phyloP scores from a whole-genome alignment of 2,797 vertebrate genomes.

The Gobio occitaniae region DNA sequence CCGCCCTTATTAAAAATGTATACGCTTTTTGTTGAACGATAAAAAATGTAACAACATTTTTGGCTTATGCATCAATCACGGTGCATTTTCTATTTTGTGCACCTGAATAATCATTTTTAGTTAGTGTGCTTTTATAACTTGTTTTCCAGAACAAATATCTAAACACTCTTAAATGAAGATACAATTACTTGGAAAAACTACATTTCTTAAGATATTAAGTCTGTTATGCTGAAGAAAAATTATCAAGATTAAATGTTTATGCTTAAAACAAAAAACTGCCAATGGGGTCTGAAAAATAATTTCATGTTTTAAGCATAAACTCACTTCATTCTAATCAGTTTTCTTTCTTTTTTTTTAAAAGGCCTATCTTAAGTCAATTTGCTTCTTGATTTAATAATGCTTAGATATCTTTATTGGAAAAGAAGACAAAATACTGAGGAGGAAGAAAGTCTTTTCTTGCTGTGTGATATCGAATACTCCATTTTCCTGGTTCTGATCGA shows the following conservation, averaged over 20 bases:
- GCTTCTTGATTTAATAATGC: not conserved
- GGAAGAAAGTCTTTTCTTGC: not conserved
- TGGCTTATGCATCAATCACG: not conserved
- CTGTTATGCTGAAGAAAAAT: not conserved
- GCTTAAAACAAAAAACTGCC: not conserved
- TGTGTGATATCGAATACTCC: not conserved
- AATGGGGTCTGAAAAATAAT: not conserved
- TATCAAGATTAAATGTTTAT: not conserved
- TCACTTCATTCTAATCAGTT: not conserved
- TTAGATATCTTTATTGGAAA: not conserved
- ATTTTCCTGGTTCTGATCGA: not conserved
- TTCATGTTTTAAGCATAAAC: not conserved
- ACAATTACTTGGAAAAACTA: not conserved
- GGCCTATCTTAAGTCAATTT: not conserved
- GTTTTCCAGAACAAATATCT: too few species aligned
- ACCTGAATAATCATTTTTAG: not conserved
- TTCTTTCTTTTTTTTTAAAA: too few species aligned
- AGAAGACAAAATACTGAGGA: not conserved
- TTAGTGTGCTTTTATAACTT: not conserved
- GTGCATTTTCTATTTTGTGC: not conserved
- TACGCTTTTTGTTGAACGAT: conserved; percentile 45
- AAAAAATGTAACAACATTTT: conserved; percentile 36
- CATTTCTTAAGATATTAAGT: not conserved
- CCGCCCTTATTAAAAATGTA: conserved; percentile 71
- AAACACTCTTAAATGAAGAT: not conserved